These are phyloP conservation scores for Luperina nickerlii DNA, from an alignment of 2,888 invertebrate genomes.

Conservation along the genomic window DNA sequence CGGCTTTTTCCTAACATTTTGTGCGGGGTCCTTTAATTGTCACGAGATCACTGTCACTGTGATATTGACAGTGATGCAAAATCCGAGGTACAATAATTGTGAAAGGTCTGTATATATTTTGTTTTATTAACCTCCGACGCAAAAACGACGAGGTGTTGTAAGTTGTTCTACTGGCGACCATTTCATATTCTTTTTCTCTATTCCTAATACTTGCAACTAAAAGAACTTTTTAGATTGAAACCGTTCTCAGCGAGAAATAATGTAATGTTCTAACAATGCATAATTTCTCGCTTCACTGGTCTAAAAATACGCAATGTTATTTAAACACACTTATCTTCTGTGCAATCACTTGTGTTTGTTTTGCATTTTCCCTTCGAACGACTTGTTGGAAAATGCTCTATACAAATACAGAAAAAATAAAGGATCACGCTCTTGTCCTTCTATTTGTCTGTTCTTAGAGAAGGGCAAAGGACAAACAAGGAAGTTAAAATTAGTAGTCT, in stretches of 20 bases:
- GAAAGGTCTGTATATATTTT: too few relatives aligned
- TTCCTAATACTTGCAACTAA: conserved; percentile 2
- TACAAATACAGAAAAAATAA: conserved; percentile 13
- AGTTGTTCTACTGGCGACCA: too few relatives aligned
- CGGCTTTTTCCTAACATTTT: too few relatives aligned
- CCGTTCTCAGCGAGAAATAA: background rate
- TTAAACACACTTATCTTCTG: conserved; percentile 24
- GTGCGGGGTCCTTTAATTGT: too few relatives aligned
- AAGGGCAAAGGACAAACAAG: background rate
- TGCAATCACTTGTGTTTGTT: conserved; percentile 45
- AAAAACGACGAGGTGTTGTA: too few relatives aligned
- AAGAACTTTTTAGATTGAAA: conserved; percentile 33
- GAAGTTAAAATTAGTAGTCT: background rate
- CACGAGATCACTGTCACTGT: too few relatives aligned
- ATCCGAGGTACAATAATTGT: too few relatives aligned
- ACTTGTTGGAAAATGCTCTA: conserved; percentile 1
- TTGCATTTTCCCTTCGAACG: conserved; percentile 30
- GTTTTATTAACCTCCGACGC: too few relatives aligned
- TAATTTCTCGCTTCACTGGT: conserved; percentile 37
- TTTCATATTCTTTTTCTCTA: background rate
- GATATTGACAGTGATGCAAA: too few relatives aligned
- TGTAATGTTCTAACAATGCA: background rate
- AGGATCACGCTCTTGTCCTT: background rate
- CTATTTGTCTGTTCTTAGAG: background rate
- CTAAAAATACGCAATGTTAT: conserved; percentile 27